Evolutionary conservation across 2,113 vertebrate genomes (phyloP).

Genomic region (Neotoma lepida): DNA sequence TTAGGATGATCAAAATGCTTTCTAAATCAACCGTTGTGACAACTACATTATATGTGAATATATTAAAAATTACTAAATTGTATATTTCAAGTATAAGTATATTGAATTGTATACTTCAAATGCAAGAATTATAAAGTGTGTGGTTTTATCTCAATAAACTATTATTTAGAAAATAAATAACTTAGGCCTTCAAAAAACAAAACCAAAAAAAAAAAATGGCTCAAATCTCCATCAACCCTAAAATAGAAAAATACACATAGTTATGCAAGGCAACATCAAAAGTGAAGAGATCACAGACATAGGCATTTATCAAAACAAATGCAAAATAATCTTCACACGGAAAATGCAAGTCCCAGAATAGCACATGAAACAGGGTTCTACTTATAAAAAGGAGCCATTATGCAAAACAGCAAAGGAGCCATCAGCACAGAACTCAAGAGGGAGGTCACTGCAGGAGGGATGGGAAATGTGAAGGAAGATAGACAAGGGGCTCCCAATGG

Average conservation of each 20-base stretch:
- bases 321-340: background rate
- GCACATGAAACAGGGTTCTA: background rate
- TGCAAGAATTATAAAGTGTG: background rate
- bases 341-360: slow-evolving; percentile 26
- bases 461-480: background rate
- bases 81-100: background rate
- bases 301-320: background rate
- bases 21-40: background rate
- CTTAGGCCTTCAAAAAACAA: background rate
- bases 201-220: background rate
- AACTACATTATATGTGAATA: background rate
- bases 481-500: background rate
- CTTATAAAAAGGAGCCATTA: background rate
- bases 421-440: background rate
- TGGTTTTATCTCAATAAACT: slow-evolving; percentile 16
- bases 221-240: slow-evolving; percentile 16
- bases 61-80: background rate
- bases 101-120: background rate
- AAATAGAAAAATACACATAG: background rate
- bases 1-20: background rate
- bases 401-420: background rate
- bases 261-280: background rate
- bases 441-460: background rate
- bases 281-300: background rate
- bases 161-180: slow-evolving; percentile 24